Conservation (phyloP, 2,888 invertebrate genomes). For the Sipha maydis region DNA sequence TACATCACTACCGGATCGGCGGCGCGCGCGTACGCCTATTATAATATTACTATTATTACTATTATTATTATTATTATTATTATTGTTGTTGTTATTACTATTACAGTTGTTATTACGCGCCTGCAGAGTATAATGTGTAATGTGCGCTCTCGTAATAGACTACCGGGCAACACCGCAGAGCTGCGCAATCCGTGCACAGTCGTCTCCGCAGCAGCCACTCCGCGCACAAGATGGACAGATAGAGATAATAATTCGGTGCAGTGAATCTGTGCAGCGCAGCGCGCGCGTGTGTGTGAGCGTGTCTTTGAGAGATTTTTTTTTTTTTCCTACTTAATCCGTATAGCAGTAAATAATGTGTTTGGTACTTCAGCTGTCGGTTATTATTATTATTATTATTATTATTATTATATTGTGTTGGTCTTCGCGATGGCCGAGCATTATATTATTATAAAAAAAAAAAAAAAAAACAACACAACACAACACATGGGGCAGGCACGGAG, state of each 20-base stretch:
- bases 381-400: constrained; percentile 38
- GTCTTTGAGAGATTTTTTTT: constrained; percentile 37
- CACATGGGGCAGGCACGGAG: constrained; percentile 16
- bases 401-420: constrained; percentile 55
- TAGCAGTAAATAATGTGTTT: constrained; percentile 59
- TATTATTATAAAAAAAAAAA: constrained; percentile 25
- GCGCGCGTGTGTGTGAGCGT: neutral
- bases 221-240: neutral
- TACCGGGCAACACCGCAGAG: neutral
- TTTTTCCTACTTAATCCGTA: constrained; percentile 32
- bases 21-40: neutral
- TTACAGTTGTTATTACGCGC: neutral
- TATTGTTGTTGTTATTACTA: neutral
- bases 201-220: no score
- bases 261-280: neutral
- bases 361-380: constrained; percentile 60
- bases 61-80: neutral
- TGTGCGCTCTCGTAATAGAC: neutral
- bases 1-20: neutral
- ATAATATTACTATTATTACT: neutral
- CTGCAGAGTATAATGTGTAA: neutral
- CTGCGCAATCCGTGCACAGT: neutral
- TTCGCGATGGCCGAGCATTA: constrained; percentile 45
- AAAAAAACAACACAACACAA: constrained; percentile 18
- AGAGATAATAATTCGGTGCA: constrained; percentile 40